Evolutionary conservation across 2,797 vertebrate genomes (phyloP), one percentile per base, ranked within the genome.

Genomic region (Mus minutoides): DNA sequence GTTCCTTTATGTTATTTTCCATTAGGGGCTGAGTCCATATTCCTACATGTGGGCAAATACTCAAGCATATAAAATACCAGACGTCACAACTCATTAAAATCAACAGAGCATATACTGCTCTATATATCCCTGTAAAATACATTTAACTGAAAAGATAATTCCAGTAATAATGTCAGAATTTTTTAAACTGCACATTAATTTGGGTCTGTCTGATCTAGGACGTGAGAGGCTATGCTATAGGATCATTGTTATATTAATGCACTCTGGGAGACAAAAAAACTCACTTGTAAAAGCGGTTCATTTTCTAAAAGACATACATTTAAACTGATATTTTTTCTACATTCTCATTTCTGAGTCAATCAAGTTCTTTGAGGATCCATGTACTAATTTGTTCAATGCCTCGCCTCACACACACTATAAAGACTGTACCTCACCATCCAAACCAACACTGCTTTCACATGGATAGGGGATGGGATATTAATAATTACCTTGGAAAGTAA

Each of bases 1-100:
- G 98, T 98, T 99, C 98, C 97, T 98, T 98, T 98, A 98, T 99
- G 99, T 99, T 99, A 99, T 98, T 99, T 99, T 99, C 98, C 99
- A 99, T 99, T 99, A 99, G 98, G 98, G 98, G 98, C 98, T 98
- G 98, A 98, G 98, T 99, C 98, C 98, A 98, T 98, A 98, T 98
- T 98, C 98, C 97, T 99, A 98, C 98, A 99, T 98, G 98, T 98
- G 99, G 98, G 99, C 98, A 98, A 99, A 99, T 99, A 99, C 98
- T 98, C 98, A 98, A 98, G 98, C 98, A 99, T 98, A 98, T 98
- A 98, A 99, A 99, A 99, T 98, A 98, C 98, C 97, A 98, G 98
- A 98, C 97, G 98, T 99, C 98, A 98, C 98, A 98, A 98, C 98
- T 99, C 98, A 99, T 99, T 99, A 98, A 98, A 98, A 98, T 98